These are phyloP conservation scores for Apaloderma vittatum DNA, from an alignment of 2,113 vertebrate genomes.

Conservation along the genomic window DNA sequence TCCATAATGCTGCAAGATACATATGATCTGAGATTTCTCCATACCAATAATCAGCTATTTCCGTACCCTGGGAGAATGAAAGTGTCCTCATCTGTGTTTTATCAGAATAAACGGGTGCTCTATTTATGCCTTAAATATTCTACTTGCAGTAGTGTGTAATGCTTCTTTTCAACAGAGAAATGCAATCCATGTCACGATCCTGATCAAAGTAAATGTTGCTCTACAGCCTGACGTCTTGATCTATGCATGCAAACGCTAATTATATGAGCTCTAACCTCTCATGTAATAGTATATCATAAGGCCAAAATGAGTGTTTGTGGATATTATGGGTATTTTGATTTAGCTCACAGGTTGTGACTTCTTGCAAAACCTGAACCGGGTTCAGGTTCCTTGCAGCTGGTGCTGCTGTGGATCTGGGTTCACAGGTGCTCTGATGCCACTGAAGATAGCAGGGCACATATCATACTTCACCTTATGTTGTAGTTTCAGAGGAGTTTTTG, in stretches of 20 bases:
- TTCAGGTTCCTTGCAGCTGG: not conserved
- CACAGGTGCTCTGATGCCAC: not conserved
- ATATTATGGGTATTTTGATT: not conserved
- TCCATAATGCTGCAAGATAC: not conserved
- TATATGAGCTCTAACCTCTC: not conserved
- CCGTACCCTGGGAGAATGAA: not conserved
- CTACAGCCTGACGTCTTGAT: not conserved
- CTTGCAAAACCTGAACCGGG: not conserved
- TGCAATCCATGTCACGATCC: not conserved
- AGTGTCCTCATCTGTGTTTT: not conserved
- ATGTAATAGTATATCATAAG: not conserved
- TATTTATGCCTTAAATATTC: not conserved
- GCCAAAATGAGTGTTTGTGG: not conserved
- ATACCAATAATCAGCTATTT: not conserved
- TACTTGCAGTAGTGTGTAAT: not conserved
- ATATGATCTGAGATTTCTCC: not conserved
- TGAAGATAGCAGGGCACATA: not conserved
- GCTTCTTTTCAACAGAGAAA: not conserved
- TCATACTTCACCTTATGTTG: not conserved
- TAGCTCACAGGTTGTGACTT: not conserved
- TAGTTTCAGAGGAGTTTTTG: slow-evolving; percentile 34
- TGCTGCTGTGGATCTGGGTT: not conserved
- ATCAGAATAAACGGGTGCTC: not conserved
- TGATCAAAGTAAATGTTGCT: not conserved
- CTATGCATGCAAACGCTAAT: not conserved